Conservation (phyloP, 2,797 vertebrate species). For the Gymnoscopelus microlampas region DNA sequence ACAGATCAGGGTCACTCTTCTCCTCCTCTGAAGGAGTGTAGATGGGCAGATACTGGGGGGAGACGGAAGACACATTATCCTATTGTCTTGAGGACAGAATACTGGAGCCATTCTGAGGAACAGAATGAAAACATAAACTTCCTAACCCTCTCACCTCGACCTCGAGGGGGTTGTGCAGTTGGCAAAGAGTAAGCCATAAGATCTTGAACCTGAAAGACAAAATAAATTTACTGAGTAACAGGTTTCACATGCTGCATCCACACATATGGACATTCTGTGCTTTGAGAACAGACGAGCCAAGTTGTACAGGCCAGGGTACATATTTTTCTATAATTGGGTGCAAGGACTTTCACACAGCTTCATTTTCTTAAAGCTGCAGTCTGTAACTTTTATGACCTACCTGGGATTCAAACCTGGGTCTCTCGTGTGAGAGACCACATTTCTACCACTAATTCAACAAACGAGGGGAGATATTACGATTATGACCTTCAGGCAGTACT, state of each 20-base stretch:
- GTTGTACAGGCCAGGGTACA: no score
- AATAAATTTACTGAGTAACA: not conserved
- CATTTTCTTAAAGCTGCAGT: no score
- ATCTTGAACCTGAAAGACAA: constrained; percentile 86
- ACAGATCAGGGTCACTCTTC: constrained; percentile 88
- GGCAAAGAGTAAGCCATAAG: constrained; percentile 95
- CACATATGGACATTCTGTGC: no score
- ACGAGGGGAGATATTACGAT: no score
- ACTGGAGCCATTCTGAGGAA: not conserved
- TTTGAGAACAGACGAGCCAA: no score
- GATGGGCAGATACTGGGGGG: constrained; percentile 88
- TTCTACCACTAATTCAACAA: no score
- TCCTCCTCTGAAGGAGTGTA: constrained; percentile 92
- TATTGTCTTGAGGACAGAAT: not conserved
- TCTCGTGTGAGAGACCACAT: no score
- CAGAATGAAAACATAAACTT: not conserved
- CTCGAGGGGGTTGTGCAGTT: constrained; percentile 90
- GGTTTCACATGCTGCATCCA: no score
- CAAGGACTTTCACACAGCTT: not conserved
- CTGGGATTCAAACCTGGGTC: no score
- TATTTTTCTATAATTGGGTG: no score
- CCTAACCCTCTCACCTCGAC: constrained; percentile 87
- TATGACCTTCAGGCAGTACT: no score
- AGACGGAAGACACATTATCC: not conserved
- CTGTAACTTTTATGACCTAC: no score